phyloP scores from a whole-genome alignment of 2,888 invertebrate genomes.

The Lasius platythorax region DNA sequence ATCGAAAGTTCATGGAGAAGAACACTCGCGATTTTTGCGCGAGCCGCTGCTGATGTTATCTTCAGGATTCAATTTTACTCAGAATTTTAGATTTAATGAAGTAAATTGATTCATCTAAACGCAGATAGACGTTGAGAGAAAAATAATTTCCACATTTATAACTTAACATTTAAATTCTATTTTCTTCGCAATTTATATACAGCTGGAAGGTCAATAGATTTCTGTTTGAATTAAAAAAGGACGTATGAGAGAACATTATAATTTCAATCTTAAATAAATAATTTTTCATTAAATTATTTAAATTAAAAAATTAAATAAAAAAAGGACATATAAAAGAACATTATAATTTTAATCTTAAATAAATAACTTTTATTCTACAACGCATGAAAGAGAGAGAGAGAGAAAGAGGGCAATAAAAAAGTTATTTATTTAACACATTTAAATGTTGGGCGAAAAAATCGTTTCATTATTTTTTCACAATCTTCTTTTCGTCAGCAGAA shows the following conservation, averaged over 20 bases:
- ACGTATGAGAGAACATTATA: neutral
- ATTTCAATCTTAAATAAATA: no score
- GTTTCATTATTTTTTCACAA: neutral
- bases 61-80: neutral
- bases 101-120: conserved; percentile 1
- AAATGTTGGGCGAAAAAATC: neutral
- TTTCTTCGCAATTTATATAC: conserved; percentile 2
- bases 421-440: neutral
- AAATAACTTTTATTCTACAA: neutral
- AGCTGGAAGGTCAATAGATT: neutral
- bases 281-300: no score
- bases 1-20: conserved; percentile 30
- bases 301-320: neutral
- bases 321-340: neutral
- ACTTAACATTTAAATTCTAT: conserved; percentile 18
- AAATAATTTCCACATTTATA: neutral
- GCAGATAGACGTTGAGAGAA: no score
- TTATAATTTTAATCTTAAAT: neutral
- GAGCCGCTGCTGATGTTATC: neutral
- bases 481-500: neutral
- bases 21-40: conserved; percentile 7
- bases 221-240: neutral
- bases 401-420: neutral
- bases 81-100: conserved; percentile 1
- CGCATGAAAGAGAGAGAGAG: neutral